Evolutionary conservation across 2,797 vertebrate species (phyloP), one percentile per base, ranked within the genome.

Genomic region (Xiphophorus birchmanni): DNA sequence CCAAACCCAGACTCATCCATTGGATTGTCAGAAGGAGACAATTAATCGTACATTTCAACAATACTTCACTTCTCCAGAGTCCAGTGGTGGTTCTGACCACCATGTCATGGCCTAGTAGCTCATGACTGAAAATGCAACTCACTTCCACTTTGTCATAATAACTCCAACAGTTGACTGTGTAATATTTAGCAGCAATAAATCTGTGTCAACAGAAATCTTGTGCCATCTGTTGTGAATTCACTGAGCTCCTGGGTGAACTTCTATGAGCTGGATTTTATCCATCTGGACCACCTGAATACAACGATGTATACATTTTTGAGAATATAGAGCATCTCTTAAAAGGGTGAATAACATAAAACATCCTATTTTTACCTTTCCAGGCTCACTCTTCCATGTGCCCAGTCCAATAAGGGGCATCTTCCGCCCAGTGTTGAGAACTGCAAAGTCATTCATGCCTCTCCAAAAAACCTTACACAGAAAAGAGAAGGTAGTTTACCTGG

Each of bases 341-440:
- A 18, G 40, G 63, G 21, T 40, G 17, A 21, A 40, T 11, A 40
- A 67, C 63, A 54, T 10, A 9, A 15, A 44, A 29, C 21, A 3
- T 23, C 32, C 40, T 50, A 82, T 71, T 13, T 93, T 92, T 92
- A 99, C 98, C 95, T 98, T 96, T 80, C 98, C 98, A 81, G 96
- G 93, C 17, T 98, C 96, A 90, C 97, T 99, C 87, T 98, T 98
- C 99, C 99, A 99, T 1, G 98, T 99, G 74, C 98, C 98, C 84
- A 99, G 94, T 79, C 98, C 98, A 73, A 99, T 83, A 0, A 99
- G 95, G 73, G 98, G 98, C 96, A 99, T 98, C 94, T 98, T 98
- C 89, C 97, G 95, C 81, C 97, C 98, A 35, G 96, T 98, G 92
- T 95, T 94, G 82, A 99, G 96, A 54, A 94, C 91, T 79, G 95